Percentiles rank a stretch among this genome's conserved stretches.
Evolutionary conservation across 2,888 invertebrate species (phyloP).

Genomic region (Beris morrisii): DNA sequence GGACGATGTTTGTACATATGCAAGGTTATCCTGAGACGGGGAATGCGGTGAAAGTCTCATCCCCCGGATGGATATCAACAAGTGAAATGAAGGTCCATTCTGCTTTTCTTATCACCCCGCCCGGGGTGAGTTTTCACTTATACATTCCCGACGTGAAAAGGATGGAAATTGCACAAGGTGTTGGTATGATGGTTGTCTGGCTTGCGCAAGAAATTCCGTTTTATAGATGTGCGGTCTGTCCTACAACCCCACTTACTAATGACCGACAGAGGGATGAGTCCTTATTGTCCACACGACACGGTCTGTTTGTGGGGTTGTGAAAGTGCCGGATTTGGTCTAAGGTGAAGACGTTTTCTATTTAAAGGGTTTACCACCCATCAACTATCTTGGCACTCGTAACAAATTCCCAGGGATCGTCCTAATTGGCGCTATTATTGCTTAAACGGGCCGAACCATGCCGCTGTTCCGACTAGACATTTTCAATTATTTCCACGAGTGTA

Average conservation of each 20-base stretch:
- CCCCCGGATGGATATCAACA: conserved; percentile 1
- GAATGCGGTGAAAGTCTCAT: no score
- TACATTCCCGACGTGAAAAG: conserved; percentile 8
- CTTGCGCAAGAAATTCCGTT: conserved; percentile 13
- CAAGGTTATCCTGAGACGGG: no score
- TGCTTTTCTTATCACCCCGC: conserved; percentile 1
- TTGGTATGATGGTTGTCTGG: conserved; percentile 12
- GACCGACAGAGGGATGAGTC: no score
- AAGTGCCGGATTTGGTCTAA: neutral
- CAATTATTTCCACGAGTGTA: conserved; percentile 8
- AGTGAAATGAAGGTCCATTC: conserved; percentile 13
- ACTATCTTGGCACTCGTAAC: conserved; percentile 13
- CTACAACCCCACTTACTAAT: neutral
- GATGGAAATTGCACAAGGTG: conserved; percentile 10
- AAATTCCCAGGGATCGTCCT: conserved; percentile 7
- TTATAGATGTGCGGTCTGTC: conserved; percentile 7
- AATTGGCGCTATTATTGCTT: conserved; percentile 18
- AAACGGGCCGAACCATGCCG: neutral
- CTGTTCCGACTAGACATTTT: conserved; percentile 20
- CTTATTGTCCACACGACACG: neutral
- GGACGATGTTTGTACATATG: no score
- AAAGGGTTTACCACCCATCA: conserved; percentile 15
- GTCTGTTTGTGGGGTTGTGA: neutral
- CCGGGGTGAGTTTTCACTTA: neutral
- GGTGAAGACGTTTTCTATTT: conserved; percentile 13